phyloP scores from a whole-genome alignment of 2,888 invertebrate species.

The Lumbricus terrestris region DNA sequence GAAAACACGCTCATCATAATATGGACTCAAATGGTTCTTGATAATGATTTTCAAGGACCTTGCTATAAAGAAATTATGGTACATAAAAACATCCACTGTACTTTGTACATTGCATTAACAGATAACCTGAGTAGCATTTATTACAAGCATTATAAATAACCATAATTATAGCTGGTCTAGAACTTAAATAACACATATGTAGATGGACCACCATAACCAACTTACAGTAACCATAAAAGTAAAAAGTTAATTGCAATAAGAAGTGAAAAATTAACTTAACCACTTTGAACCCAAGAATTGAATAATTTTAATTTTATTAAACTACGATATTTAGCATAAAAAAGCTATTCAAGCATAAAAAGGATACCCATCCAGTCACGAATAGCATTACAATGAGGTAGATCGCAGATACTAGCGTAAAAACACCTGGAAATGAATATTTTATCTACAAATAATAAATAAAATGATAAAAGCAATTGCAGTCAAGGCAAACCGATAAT shows the following conservation, averaged over 20 bases:
- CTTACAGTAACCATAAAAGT: not conserved
- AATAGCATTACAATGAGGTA: not conserved
- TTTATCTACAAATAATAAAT: not conserved
- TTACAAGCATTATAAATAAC: not conserved
- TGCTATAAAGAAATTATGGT: too few species aligned
- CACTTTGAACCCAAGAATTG: not conserved
- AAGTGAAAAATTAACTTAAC: not conserved
- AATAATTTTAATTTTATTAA: not conserved
- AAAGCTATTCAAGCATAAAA: not conserved
- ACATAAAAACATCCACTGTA: not conserved
- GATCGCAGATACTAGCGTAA: not conserved
- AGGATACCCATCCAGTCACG: slow-evolving; percentile 9
- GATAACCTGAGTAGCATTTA: not conserved
- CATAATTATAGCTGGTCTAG: not conserved
- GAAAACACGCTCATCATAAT: too few species aligned
- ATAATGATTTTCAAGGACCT: too few species aligned
- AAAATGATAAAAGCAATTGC: not conserved
- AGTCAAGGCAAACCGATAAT: not conserved
- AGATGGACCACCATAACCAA: not conserved
- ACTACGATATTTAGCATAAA: not conserved
- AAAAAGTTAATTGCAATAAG: not conserved
- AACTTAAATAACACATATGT: not conserved
- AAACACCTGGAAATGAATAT: not conserved
- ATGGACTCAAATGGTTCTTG: too few species aligned
- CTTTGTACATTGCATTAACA: not conserved